Conservation (phyloP, 2,888 invertebrate genomes). For the Leucophora obtusa region DNA sequence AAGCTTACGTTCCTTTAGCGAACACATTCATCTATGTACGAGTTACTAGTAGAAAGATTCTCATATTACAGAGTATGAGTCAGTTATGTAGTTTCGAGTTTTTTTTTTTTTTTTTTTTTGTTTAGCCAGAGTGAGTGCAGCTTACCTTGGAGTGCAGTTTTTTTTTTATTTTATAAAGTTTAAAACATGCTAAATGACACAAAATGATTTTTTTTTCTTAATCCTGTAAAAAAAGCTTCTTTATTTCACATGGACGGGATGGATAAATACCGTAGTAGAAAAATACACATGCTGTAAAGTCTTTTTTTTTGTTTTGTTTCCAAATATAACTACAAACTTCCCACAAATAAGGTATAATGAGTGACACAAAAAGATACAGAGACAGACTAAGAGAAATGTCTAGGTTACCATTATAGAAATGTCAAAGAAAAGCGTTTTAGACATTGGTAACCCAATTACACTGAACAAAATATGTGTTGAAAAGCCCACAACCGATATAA, state of each 20-base stretch:
- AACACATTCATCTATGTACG: constrained; percentile 62
- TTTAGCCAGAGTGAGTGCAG: constrained; percentile 59
- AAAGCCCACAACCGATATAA: constrained; percentile 32
- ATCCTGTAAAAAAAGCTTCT: constrained; percentile 55
- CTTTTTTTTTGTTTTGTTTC: constrained; percentile 15
- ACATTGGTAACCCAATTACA: not conserved
- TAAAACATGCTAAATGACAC: constrained; percentile 63
- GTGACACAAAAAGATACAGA: constrained; percentile 3
- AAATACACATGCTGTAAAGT: constrained; percentile 50
- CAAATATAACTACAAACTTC: constrained; percentile 46
- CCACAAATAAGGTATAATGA: constrained; percentile 17
- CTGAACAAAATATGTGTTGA: constrained; percentile 8
- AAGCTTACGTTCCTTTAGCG: constrained; percentile 61
- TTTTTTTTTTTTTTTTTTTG: constrained; percentile 44
- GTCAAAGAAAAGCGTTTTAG: not conserved
- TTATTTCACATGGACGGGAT: constrained; percentile 24
- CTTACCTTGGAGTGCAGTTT: constrained; percentile 62
- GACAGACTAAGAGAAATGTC: not conserved
- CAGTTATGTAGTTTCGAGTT: constrained; percentile 52
- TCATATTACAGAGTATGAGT: constrained; percentile 54
- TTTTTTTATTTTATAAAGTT: constrained; percentile 32
- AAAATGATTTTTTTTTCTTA: constrained; percentile 18
- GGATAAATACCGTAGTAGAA: not conserved
- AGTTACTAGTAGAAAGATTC: constrained; percentile 49
- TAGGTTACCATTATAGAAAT: not conserved